Evolutionary conservation across 2,888 invertebrate genomes (phyloP).

Genomic region (Meteorus colon): DNA sequence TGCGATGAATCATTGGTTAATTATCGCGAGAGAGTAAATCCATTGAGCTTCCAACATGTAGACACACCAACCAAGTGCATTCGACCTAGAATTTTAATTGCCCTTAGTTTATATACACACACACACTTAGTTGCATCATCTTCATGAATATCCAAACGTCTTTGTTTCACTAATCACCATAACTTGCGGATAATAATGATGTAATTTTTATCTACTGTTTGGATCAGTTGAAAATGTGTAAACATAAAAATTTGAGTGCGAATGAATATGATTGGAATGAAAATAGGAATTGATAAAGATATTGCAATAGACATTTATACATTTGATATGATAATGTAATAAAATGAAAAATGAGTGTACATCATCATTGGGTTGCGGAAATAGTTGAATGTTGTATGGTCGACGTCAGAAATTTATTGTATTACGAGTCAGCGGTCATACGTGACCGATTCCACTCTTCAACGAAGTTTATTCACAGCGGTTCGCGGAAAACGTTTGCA

Average conservation of each 20-base stretch:
- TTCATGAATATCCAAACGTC: slow-evolving; percentile 23
- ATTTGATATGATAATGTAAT: slow-evolving; percentile 7
- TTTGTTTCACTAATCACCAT: slow-evolving; percentile 8
- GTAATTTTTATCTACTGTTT: slow-evolving; percentile 13
- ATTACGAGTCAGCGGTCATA: slow-evolving; percentile 30
- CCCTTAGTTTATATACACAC: not conserved
- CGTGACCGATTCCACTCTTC: slow-evolving; percentile 19
- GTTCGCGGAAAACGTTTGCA: slow-evolving; percentile 48
- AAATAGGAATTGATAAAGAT: not conserved
- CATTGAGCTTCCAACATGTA: slow-evolving; percentile 5
- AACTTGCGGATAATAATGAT: slow-evolving; percentile 1
- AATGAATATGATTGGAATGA: not conserved
- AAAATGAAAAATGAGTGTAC: not conserved
- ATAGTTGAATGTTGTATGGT: slow-evolving; percentile 13
- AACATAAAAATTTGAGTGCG: not conserved
- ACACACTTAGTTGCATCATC: slow-evolving; percentile 25
- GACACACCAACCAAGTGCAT: slow-evolving; percentile 4
- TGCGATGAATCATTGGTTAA: slow-evolving; percentile 37
- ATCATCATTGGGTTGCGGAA: slow-evolving; percentile 20
- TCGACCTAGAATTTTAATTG: slow-evolving; percentile 40
- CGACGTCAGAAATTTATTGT: slow-evolving; percentile 26
- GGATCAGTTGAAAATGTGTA: not conserved
- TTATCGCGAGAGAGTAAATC: slow-evolving; percentile 26
- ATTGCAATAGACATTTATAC: not conserved
- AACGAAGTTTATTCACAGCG: slow-evolving; percentile 46